Base-by-base conservation (phyloP, 2,113 vertebrate species). In the Hyaena hyaena region DNA sequence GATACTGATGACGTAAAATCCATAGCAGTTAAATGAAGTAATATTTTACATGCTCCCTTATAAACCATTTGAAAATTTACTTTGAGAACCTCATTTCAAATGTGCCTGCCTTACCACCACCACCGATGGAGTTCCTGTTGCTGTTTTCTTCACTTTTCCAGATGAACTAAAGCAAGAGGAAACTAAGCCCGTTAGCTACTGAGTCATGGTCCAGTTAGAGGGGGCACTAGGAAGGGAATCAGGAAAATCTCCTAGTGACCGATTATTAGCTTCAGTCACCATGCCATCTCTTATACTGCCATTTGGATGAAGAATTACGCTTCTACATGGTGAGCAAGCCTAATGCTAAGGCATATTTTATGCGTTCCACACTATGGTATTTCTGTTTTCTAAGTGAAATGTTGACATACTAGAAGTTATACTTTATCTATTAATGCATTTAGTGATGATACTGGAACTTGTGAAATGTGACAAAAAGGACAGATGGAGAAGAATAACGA, bases 121-220 rank as follows among this genome's bases (percentile, higher is more conserved):
- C 35, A 9, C 28, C 71, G 55, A 66, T 35, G 81, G 61, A 84
- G 24, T 88, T 94, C 77, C 81, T 83, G 31, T 48, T 58, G 61
- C 65, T 92, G 28, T 87, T 85, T 81, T 74, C 76, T 88, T 92
- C 43, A 73, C 66, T 85, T 93, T 97, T 90, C 83, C 89, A 96
- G 86, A 68, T 85, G 23, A 89, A 88, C 80, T 93, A 66, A 53
- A 31, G 81, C 77, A 80, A 94, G 76, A 95, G 83, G 90, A 97
- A 95, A 92, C 81, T 61, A 89, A 92, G 58, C 55, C 55, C 35
- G 74, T 79, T 86, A 63, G 31, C 53, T 87, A 93, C 69, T 63
- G 90, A 95, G 96, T 95, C 69, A 95, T 17, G 28, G 45, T 26
- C 74, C 85, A 61, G 77, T 55, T 3, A 14, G 48, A 31, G 63